Evolutionary conservation across 2,888 invertebrate genomes (phyloP).

Genomic region (Trichopria drosophilae): DNA sequence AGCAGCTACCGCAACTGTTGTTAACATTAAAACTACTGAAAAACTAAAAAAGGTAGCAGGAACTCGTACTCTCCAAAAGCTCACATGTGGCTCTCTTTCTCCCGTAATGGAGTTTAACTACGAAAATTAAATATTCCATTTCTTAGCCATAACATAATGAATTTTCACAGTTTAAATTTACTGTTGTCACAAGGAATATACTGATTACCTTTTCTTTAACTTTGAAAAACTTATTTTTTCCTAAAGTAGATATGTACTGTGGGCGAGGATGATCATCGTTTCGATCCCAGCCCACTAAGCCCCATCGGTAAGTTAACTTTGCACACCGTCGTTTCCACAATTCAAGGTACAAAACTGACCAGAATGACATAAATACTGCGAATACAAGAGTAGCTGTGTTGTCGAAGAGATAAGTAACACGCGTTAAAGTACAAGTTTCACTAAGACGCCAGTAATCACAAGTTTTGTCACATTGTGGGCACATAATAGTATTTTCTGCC

Average conservation of each 20-base stretch:
- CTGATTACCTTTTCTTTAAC: constrained; percentile 65
- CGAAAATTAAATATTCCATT: constrained; percentile 9
- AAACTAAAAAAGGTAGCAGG: constrained; percentile 73
- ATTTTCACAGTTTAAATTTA: background rate
- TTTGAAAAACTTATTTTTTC: constrained; percentile 73
- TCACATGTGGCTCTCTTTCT: constrained; percentile 71
- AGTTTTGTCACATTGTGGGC: constrained; percentile 76
- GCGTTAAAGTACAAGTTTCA: constrained; percentile 72
- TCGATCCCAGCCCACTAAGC: constrained; percentile 73
- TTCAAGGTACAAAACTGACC: constrained; percentile 79
- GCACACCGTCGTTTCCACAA: constrained; percentile 82
- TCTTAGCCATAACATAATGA: background rate
- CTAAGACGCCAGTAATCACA: constrained; percentile 76
- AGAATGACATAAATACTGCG: constrained; percentile 80
- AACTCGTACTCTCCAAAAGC: constrained; percentile 76
- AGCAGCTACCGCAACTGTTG: constrained; percentile 71
- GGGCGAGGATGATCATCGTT: constrained; percentile 77
- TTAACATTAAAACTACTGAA: constrained; percentile 67
- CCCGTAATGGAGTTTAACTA: constrained; percentile 59
- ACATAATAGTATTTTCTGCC: constrained; percentile 66
- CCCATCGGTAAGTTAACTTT: constrained; percentile 81
- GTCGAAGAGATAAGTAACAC: constrained; percentile 79
- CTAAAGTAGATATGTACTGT: constrained; percentile 75
- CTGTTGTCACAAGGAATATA: too few species aligned
- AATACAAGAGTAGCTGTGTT: constrained; percentile 79